phyloP scores from a whole-genome alignment of 2,113 vertebrate genomes.

The Hemiprocne comata region DNA sequence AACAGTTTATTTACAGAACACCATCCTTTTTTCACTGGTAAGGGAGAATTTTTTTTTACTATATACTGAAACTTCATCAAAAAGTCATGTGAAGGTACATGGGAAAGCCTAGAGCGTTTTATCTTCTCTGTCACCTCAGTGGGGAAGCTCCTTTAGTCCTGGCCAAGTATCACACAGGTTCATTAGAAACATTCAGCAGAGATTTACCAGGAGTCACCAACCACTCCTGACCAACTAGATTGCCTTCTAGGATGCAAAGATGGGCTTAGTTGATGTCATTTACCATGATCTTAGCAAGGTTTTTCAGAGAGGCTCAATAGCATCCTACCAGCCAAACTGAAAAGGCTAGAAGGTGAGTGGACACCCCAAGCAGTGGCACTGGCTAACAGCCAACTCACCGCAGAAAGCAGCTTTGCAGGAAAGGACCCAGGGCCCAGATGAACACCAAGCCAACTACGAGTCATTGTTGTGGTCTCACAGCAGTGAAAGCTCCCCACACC shows the following conservation, averaged over 20 bases:
- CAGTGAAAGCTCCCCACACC: neutral
- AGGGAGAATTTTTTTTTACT: neutral
- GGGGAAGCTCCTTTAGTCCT: neutral
- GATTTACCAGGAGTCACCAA: neutral
- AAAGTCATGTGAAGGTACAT: neutral
- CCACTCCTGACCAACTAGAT: neutral
- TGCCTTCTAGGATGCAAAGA: neutral
- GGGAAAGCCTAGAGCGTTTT: neutral
- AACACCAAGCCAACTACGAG: neutral
- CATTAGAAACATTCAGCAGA: neutral
- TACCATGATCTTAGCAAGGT: neutral
- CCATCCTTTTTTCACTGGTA: neutral
- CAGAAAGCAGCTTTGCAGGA: neutral
- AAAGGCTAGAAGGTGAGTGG: neutral
- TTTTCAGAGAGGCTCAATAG: neutral
- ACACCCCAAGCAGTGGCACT: neutral
- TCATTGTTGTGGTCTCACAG: neutral
- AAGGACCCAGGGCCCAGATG: neutral
- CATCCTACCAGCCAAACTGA: neutral
- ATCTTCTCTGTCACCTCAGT: neutral
- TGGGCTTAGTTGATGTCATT: neutral
- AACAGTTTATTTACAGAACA: neutral
- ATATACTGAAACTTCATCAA: neutral
- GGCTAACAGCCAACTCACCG: neutral
- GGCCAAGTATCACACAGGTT: neutral